Base-by-base conservation (phyloP, 2,888 invertebrate species). In the Oasisia sp. region DNA sequence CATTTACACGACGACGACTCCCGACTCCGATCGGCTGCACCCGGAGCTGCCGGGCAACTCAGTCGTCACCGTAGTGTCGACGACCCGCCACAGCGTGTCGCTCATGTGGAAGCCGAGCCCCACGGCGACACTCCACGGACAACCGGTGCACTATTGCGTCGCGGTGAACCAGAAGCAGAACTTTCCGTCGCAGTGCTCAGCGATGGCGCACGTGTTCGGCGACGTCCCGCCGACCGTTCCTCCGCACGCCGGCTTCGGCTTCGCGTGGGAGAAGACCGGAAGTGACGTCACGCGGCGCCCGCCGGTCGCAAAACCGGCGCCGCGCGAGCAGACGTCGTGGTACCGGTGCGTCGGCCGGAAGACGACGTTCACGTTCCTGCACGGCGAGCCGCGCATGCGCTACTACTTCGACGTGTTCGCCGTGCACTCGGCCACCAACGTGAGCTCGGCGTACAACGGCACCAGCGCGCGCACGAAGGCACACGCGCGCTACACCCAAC, bases 341-440 rank as follows among this genome's bases (percentile, higher is more conserved):
- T 95, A 97, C 91, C 96, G 96, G 14, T 97, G 97, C 94, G 96
- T 97, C 0, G 97, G 97, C 32, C 95, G 95, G 19, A 96, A 96
- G 93, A 97, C 97, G 1, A 97, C 97, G 94, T 97, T 97, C 95
- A 97, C 97, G 14, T 95, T 97, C 92, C 95, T 96, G 89, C 96
- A 97, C 93, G 95, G 97, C 38, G 96, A 96, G 92, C 96, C 96
- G 50, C 97, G 97, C 32, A 96, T 95, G 93, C 95, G 95, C 45
- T 97, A 97, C 94, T 97, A 96, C 94, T 96, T 97, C 92, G 97
- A 97, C 94, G 96, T 97, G 32, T 97, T 97, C 95, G 97, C 97
- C 3, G 96, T 97, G 38, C 97, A 97, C 94, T 96, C 95, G 91
- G 95, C 96, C 90, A 97, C 97, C 8, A 97, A 97, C 93, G 96